Evolutionary conservation across 30 jellyfish, hydroid and myxozoan genomes (phyloP), one percentile per base, ranked within the genome.

Genomic region (Calvadosia cruxmelitensis): DNA sequence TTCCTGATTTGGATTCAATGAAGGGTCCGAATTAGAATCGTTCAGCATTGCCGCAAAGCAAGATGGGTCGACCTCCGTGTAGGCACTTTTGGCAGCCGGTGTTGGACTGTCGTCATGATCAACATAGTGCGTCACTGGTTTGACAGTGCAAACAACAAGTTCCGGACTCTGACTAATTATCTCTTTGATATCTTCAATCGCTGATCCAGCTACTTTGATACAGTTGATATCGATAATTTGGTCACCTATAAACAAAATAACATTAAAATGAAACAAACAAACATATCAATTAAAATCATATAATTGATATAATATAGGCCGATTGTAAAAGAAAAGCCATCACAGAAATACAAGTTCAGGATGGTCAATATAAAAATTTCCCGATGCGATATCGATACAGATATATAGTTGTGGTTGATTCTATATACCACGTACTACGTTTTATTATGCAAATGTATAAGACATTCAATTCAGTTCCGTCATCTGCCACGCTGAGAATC

Each of bases 61-160:
- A 27, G 65, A 73, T 23, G 96, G 84, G 57, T 85, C 96, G 32
- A 85, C 83, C 61, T 85, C 94, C 0, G 94, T 80, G 71, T 85
- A 85, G 1, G 96, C 86, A 35, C 82, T 74, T 36, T 83, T 71
- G 15, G 76, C 78, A n/a, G 67, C 70, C 0, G 61, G 57, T 20
- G 57, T 68, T 27, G 93, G 93, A 70, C 93, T 85, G 64, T 57
- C 77, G 29, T 85, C 96, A 31, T 79, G 76, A 29, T 68, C 67
- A 2, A 83, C 77, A 53, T 85, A 85, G 71, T 85, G 96, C 0
- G 96, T 85, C 36, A 85, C 94, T 29, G 96, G 96, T 33, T 85
- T 85, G 29, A 85, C 96, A 3, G 96, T 85, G 52, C 96, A 85
- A 27, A 85, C 96, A 36, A 85, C 81, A 52, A 76, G 78, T 15